A percentile compares a stretch with the other conserved stretches of the same genome.
Conservation (phyloP, 2,888 invertebrate species). For the Chrysina gloriosa region DNA sequence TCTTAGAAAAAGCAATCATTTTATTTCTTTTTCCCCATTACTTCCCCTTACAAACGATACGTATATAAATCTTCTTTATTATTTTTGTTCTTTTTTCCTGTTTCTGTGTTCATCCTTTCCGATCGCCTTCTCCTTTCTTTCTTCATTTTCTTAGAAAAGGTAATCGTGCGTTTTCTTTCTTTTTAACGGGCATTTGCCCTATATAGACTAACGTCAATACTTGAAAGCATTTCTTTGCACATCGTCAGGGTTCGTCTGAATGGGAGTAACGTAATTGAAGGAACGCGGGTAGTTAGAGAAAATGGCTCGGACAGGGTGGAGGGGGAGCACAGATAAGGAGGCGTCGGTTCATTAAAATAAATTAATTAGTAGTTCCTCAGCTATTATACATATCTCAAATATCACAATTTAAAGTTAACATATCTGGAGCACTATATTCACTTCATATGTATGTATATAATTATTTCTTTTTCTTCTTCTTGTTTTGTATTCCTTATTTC, state of each 20-base stretch:
- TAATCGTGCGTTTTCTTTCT: too few species aligned
- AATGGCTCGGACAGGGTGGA: slow-evolving; percentile 5
- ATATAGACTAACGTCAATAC: too few species aligned
- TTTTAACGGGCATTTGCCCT: too few species aligned
- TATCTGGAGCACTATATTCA: slow-evolving; percentile 40
- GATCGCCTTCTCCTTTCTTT: too few species aligned
- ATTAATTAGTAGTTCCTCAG: slow-evolving; percentile 59
- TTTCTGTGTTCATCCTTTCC: neutral
- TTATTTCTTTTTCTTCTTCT: neutral
- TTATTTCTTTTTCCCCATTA: too few species aligned
- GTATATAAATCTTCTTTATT: neutral
- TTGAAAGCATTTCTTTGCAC: slow-evolving; percentile 1
- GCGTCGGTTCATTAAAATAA: slow-evolving; percentile 54
- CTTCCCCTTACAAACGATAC: neutral
- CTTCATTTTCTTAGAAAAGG: too few species aligned
- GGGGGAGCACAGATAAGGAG: slow-evolving; percentile 24
- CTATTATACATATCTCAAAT: slow-evolving; percentile 60
- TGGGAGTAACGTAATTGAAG: neutral
- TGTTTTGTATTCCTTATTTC: slow-evolving; percentile 2
- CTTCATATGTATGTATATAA: slow-evolving; percentile 18
- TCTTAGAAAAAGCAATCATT: too few species aligned
- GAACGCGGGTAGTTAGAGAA: neutral
- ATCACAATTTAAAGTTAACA: slow-evolving; percentile 57
- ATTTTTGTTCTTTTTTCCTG: neutral
- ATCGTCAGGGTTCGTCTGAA: neutral